Percentiles rank a stretch among this genome's conserved stretches.
Evolutionary conservation across 1,140 invertebrate species (phyloP).

Genomic region (Listronotus bonariensis): DNA sequence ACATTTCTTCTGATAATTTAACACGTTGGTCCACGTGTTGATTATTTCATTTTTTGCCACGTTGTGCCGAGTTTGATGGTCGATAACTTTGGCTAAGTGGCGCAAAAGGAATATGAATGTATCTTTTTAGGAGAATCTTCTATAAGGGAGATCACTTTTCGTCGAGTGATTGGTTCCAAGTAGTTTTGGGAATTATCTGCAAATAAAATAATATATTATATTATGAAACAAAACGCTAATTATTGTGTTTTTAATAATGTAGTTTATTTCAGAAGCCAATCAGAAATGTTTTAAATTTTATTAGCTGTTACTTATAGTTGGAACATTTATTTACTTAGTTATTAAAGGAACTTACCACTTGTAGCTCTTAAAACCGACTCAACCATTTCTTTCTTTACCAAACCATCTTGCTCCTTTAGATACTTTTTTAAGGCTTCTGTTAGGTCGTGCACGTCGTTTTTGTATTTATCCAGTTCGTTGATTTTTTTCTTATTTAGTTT

Average conservation of each 20-base stretch:
- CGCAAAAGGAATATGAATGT: conserved; percentile 92
- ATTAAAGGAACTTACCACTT: conserved; percentile 21
- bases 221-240: no score
- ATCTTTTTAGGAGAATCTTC: conserved; percentile 54
- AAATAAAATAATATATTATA: conserved; percentile 11
- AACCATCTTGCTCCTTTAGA: conserved; percentile 64
- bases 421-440: conserved; percentile 43
- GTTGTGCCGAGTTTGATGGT: conserved; percentile 59
- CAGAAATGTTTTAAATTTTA: no score
- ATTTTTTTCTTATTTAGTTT: conserved; percentile 43
- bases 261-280: no score
- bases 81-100: conserved; percentile 87
- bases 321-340: no score
- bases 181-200: conserved; percentile 27
- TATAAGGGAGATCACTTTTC: conserved; percentile 20
- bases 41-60: conserved; percentile 27
- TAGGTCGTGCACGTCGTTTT: conserved; percentile 42
- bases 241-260: no score
- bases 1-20: conserved; percentile 27
- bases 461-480: conserved; percentile 39
- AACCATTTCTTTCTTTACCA: conserved; percentile 80
- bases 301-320: no score
- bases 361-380: conserved; percentile 61
- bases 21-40: conserved; percentile 29
- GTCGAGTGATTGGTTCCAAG: conserved; percentile 26